Evolutionary conservation across 1,140 invertebrate species (phyloP).

Genomic region (Pachypeltis micranthus): DNA sequence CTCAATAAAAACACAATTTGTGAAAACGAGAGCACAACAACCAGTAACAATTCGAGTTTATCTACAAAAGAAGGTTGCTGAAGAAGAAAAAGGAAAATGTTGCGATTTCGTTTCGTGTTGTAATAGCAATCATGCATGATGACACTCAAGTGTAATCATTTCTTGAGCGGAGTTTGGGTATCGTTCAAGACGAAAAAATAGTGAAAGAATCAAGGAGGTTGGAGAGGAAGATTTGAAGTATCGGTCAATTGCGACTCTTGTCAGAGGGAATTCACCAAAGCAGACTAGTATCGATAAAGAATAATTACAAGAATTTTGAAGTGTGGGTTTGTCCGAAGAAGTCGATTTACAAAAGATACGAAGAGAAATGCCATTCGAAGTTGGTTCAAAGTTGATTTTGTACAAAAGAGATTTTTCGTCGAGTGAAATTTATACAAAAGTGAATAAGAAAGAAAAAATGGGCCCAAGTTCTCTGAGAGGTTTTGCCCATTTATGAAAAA

Average conservation of each 20-base stretch:
- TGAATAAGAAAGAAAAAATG: neutral
- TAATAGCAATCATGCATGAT: neutral
- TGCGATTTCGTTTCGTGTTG: neutral
- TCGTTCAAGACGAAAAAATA: conserved; percentile 2
- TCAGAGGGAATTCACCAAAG: neutral
- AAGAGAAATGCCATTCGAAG: conserved; percentile 4
- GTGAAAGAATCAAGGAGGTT: neutral
- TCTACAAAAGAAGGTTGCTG: too few species aligned
- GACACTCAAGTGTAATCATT: conserved; percentile 1
- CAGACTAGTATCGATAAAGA: neutral
- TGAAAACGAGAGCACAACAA: neutral
- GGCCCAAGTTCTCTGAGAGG: neutral
- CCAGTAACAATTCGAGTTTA: neutral
- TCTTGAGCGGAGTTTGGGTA: neutral
- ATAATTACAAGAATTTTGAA: neutral
- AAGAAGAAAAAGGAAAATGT: neutral
- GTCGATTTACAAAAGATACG: neutral
- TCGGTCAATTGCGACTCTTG: neutral
- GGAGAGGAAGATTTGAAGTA: conserved; percentile 11
- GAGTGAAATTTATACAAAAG: conserved; percentile 12
- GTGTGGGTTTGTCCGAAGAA: neutral
- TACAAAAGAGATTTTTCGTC: conserved; percentile 11
- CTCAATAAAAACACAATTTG: too few species aligned
- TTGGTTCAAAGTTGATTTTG: conserved; percentile 6
- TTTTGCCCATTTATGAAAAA: neutral